Percentiles rank a stretch among this genome's conserved stretches.
Evolutionary conservation across 2,113 vertebrate genomes (phyloP).

Genomic region (Ranitomeya variabilis): DNA sequence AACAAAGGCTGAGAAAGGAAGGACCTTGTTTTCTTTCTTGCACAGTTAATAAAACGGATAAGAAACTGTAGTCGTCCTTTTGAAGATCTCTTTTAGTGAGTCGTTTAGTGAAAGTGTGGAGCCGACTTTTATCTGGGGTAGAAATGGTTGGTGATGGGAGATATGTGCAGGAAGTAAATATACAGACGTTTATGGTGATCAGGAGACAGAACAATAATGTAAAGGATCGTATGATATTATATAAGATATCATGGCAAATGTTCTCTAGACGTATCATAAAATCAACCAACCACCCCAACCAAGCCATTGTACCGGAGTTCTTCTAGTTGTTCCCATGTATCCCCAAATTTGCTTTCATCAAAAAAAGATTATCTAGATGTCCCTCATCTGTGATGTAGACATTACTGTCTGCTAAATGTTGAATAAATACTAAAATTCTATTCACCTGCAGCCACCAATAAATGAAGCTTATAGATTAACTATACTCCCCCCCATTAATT

Average conservation of each 20-base stretch:
- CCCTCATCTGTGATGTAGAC: too few species aligned
- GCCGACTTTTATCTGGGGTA: conserved; percentile 38
- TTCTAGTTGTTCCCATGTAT: background rate
- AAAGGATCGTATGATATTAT: background rate
- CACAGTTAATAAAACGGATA: conserved; percentile 57
- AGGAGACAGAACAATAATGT: background rate
- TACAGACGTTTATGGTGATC: background rate
- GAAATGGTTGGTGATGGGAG: conserved; percentile 12
- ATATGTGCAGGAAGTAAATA: background rate
- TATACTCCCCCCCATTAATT: too few species aligned
- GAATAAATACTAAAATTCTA: too few species aligned
- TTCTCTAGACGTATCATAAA: background rate
- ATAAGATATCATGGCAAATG: background rate
- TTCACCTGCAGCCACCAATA: too few species aligned
- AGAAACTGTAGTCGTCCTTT: conserved; percentile 30
- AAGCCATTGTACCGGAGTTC: too few species aligned
- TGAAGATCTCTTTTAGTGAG: conserved; percentile 47
- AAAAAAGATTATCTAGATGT: too few species aligned
- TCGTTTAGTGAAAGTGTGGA: conserved; percentile 52
- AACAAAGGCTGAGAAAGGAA: conserved; percentile 49
- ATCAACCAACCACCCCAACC: background rate
- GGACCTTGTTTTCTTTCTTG: conserved; percentile 43
- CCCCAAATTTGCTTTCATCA: background rate
- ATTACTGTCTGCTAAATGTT: too few species aligned
- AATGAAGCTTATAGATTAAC: too few species aligned